Conservation (phyloP, 1,140 invertebrate genomes). For the Nixonia krombeini region DNA sequence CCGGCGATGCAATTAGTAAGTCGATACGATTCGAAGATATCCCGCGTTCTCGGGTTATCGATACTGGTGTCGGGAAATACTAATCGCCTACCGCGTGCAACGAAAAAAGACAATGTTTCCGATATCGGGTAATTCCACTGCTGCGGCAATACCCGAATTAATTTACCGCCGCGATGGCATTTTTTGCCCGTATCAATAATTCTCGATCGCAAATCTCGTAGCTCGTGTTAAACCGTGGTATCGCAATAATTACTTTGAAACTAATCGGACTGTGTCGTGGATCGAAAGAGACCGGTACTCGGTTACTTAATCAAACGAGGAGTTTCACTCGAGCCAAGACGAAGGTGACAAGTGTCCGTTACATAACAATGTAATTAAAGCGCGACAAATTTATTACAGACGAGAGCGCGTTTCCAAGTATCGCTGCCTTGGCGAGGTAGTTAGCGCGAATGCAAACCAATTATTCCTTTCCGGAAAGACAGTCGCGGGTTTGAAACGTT, state of each 20-base stretch:
- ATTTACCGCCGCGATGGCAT: not conserved
- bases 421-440: slow-evolving; percentile 20
- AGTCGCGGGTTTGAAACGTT: slow-evolving; percentile 55
- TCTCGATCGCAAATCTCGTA: no score
- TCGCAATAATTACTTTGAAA: no score
- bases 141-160: no score
- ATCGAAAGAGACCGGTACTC: no score
- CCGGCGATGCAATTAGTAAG: slow-evolving; percentile 54
- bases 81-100: no score
- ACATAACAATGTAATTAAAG: slow-evolving; percentile 21
- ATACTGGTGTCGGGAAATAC: no score
- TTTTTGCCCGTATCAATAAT: not conserved
- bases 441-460: slow-evolving; percentile 46
- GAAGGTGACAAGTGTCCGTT: slow-evolving; percentile 40
- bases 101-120: no score
- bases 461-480: slow-evolving; percentile 62
- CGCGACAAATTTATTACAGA: not conserved
- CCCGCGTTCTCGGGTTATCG: no score
- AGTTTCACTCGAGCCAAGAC: slow-evolving; percentile 38
- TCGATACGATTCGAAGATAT: slow-evolving; percentile 48
- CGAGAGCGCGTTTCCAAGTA: slow-evolving; percentile 41
- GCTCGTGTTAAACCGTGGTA: no score
- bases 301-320: no score
- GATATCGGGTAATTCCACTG: no score
- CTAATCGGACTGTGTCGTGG: no score